These are phyloP conservation scores for Cromileptes altivelis DNA, from an alignment of 2,113 vertebrate species.

Conservation along the genomic window DNA sequence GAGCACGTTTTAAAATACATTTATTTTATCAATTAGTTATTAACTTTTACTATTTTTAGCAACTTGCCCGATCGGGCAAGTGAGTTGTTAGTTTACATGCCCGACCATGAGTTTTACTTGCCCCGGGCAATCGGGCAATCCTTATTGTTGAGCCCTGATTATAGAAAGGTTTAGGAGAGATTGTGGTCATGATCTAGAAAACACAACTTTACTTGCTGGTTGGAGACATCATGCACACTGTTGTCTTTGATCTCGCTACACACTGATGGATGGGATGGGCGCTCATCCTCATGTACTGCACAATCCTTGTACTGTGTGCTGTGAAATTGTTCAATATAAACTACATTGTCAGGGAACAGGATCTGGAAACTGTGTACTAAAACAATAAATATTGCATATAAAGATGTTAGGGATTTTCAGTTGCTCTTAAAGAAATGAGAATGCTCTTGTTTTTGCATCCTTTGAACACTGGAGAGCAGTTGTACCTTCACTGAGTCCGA, in stretches of 20 bases:
- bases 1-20: too few species aligned
- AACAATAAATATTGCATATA: background rate
- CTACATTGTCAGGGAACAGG: background rate
- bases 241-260: background rate
- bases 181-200: background rate
- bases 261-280: background rate
- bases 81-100: too few species aligned
- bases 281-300: background rate
- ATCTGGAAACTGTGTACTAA: slow-evolving; percentile 10
- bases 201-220: background rate
- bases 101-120: too few species aligned
- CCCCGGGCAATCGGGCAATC: too few species aligned
- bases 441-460: background rate
- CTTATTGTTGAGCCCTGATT: too few species aligned
- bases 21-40: too few species aligned
- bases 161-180: background rate
- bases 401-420: slow-evolving; percentile 3
- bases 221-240: background rate
- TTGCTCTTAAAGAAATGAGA: background rate
- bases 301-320: background rate
- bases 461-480: slow-evolving; percentile 29
- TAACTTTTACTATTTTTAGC: too few species aligned
- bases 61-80: too few species aligned
- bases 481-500: slow-evolving; percentile 36
- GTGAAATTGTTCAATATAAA: slow-evolving; percentile 12